Evolutionary conservation across 2,888 invertebrate species (phyloP).

Genomic region (Beris morrisii): DNA sequence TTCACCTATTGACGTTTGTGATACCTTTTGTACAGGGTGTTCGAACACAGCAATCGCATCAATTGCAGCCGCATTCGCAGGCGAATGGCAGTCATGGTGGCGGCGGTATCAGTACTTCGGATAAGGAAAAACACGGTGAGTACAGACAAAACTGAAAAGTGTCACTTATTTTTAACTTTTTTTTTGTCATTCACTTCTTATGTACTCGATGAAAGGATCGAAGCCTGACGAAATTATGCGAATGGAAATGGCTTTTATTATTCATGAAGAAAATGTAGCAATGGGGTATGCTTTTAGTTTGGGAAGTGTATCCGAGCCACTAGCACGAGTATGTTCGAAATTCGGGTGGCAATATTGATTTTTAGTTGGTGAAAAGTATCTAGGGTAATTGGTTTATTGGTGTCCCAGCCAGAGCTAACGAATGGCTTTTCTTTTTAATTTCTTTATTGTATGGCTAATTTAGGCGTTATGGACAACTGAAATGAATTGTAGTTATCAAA

Average conservation of each 20-base stretch:
- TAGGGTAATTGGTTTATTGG: not conserved
- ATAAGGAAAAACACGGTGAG: slow-evolving; percentile 37
- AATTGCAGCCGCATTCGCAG: slow-evolving; percentile 23
- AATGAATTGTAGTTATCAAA: not conserved
- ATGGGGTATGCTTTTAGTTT: no score
- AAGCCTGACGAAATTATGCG: no score
- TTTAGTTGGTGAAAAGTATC: slow-evolving; percentile 17
- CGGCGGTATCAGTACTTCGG: slow-evolving; percentile 10
- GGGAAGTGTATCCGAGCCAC: no score
- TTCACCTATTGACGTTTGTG: slow-evolving; percentile 19
- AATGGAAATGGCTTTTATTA: no score
- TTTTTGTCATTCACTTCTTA: not conserved
- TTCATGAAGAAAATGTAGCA: no score
- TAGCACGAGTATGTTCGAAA: no score
- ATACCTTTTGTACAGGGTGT: slow-evolving; percentile 15
- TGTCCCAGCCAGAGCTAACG: no score
- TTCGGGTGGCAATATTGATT: not conserved
- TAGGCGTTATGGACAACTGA: not conserved
- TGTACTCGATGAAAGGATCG: not conserved
- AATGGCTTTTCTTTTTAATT: not conserved
- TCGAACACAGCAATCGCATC: slow-evolving; percentile 29
- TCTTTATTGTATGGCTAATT: not conserved
- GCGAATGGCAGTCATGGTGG: slow-evolving; percentile 29
- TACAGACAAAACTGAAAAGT: not conserved
- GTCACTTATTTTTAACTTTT: not conserved